A percentile compares a stretch with the other conserved stretches of the same genome.
phyloP scores from a whole-genome alignment of 2,888 invertebrate genomes.

The Baccha elongata region DNA sequence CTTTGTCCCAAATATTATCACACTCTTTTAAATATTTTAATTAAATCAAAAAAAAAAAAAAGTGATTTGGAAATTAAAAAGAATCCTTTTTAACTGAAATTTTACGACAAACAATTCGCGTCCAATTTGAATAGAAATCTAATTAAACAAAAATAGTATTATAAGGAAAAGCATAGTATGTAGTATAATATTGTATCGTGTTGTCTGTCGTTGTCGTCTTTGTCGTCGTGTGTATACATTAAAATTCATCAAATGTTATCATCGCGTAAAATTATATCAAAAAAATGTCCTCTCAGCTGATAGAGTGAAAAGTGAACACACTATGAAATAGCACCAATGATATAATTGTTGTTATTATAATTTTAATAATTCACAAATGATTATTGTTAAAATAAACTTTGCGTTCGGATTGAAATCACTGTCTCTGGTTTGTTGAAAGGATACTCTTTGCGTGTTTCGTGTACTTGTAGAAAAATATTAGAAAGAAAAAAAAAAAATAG shows the following conservation, averaged over 20 bases:
- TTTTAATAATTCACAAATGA: slow-evolving; percentile 41
- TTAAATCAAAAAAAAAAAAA: slow-evolving; percentile 19
- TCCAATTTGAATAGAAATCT: slow-evolving; percentile 25
- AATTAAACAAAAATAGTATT: slow-evolving; percentile 3
- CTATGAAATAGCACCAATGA: slow-evolving; percentile 2
- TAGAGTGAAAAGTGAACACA: slow-evolving; percentile 30
- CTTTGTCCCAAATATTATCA: slow-evolving; percentile 7
- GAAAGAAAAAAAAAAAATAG: slow-evolving; percentile 14
- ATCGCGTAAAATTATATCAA: slow-evolving; percentile 50
- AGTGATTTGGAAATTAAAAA: not conserved
- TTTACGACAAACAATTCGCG: slow-evolving; percentile 29
- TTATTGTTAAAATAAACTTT: slow-evolving; percentile 40
- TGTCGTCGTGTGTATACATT: slow-evolving; percentile 63
- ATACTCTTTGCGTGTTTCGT: slow-evolving; percentile 66
- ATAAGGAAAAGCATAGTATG: slow-evolving; percentile 3
- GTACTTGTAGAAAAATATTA: slow-evolving; percentile 48
- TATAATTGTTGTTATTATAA: slow-evolving; percentile 1
- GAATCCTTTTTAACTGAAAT: slow-evolving; percentile 6
- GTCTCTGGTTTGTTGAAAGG: slow-evolving; percentile 31
- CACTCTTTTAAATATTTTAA: not conserved
- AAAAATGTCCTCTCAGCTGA: slow-evolving; percentile 57
- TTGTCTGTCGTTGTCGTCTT: slow-evolving; percentile 3
- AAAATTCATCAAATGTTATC: slow-evolving; percentile 62
- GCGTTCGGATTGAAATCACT: slow-evolving; percentile 35
- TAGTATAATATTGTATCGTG: slow-evolving; percentile 32